Base-by-base conservation (phyloP, 1,140 invertebrate species). In the Sarcophaga bullata region DNA sequence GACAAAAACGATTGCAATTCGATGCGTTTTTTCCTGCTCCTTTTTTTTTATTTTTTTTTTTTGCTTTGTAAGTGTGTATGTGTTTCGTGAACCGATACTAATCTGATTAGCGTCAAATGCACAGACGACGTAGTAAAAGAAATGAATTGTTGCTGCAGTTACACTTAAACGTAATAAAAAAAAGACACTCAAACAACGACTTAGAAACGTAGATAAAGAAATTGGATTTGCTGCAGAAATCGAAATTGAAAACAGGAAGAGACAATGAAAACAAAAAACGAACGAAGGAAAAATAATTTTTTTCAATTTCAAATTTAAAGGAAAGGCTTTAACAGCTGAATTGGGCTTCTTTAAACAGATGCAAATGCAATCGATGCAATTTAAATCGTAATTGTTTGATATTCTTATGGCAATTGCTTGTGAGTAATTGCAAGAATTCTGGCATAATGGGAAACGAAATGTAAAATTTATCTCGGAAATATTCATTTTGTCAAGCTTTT, bases 41-140 rank as follows among this genome's bases (percentile, higher is more conserved):
- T 58, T 62, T 15, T n/a, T 62, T 62, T 19, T 17, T 68, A 68
- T 19, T 17, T 68, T 68, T 50, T 50, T 50, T 8, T 15, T 58
- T 15, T 58, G 25, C 1, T 58, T 58, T 58, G 13, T 13, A 58
- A n/a, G 15, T n/a, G 15, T n/a, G 54, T 49, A 76, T 58, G 58
- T 75, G 68, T 80, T 80, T 73, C 72, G 88, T 81, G 85, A 85
- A 87, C 85, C 87, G 86, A 88, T 89, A 89, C 87, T 89, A 89
- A 89, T 89, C 87, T 89, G 87, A 89, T 89, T 89, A 89, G 87
- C 87, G 87, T 89, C 87, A 89, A 86, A 89, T 50, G 68, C 72
- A 68, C 82, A 83, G 82, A 83, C 82, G 80, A 83, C 80, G 73
- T 15, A 49, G 48, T n/a, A 37, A 37, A 37, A 37, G 4, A 37